Base-by-base conservation (phyloP, 1,140 invertebrate genomes). In the Lepidotrigona ventralis region DNA sequence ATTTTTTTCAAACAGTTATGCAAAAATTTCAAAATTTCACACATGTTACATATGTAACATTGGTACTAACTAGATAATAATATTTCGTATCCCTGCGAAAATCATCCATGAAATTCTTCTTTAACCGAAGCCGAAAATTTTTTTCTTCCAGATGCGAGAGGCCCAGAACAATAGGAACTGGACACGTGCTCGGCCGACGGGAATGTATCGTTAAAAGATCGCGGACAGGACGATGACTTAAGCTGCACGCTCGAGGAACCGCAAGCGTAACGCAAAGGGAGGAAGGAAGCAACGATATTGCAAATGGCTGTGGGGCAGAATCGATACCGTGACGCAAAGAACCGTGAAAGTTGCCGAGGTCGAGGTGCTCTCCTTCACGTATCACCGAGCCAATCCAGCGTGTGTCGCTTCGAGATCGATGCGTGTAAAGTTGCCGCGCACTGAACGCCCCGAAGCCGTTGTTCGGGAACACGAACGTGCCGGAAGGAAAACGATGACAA, bases 241-340 rank as follows among this genome's bases (percentile, higher is more conserved):
- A 63, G n/a, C n/a, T 63, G 3, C n/a, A 5, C n/a, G n/a, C 60
- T 63, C 14, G 60, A 63, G 23, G 58, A 60, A 60, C 58, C 58
- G n/a, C 33, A 39, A 46, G 1, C 56, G 33, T 33, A 17, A 9
- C 26, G 63, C 15, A 33, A 17, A 76, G 17, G 17, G 46, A 17
- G 81, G 17, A 76, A 73, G 51, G 26, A 23, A 73, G 15, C 54
- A 64, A 70, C 54, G 17, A 63, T 84, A 54, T 87, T 75, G 83
- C 87, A 87, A 82, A 88, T 88, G 86, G 83, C 81, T 79, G 54
- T 81, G 58, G 70, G 60, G 54, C 64, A 69, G 46, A 79, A 85
- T 88, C 87, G 75, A 88, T 81, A 87, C 33, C 78, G 75, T 76
- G 83, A 87, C 85, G 73, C 75, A 60, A 88, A 85, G 79, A 78